A percentile compares a stretch with the other conserved stretches of the same genome.
phyloP scores from a whole-genome alignment of 2,888 invertebrate species.

The Craniophora ligustri region DNA sequence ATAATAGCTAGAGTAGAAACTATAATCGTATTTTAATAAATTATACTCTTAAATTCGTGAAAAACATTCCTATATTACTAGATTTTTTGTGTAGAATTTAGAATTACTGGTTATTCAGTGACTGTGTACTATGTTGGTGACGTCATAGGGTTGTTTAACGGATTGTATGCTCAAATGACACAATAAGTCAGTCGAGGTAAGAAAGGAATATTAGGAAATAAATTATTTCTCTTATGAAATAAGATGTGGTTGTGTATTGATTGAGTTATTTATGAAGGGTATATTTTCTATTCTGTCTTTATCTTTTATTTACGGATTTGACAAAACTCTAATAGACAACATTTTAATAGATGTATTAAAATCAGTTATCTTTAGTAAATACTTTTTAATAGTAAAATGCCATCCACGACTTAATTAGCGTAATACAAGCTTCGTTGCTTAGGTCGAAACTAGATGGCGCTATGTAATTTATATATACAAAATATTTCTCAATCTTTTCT shows the following conservation, averaged over 20 bases:
- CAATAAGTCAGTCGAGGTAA: slow-evolving; percentile 41
- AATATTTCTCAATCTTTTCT: no score
- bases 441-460: no score
- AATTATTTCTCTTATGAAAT: slow-evolving; percentile 79
- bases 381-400: no score
- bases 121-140: slow-evolving; percentile 2
- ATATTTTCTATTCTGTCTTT: slow-evolving; percentile 50
- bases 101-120: slow-evolving; percentile 11
- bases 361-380: no score
- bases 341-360: no score
- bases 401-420: no score
- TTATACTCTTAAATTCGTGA: slow-evolving; percentile 38
- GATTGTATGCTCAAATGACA: slow-evolving; percentile 49
- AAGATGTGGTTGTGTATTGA: slow-evolving; percentile 82
- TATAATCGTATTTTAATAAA: slow-evolving; percentile 45
- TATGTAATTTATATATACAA: no score
- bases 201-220: slow-evolving; percentile 14
- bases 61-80: slow-evolving; percentile 27
- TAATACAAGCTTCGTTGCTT: no score
- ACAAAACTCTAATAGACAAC: neutral
- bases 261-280: slow-evolving; percentile 63
- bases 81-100: slow-evolving; percentile 36
- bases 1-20: slow-evolving; percentile 39
- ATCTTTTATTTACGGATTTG: no score
- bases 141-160: slow-evolving; percentile 19